Base-by-base conservation (phyloP, 2,797 vertebrate species). In the Chanos chanos region DNA sequence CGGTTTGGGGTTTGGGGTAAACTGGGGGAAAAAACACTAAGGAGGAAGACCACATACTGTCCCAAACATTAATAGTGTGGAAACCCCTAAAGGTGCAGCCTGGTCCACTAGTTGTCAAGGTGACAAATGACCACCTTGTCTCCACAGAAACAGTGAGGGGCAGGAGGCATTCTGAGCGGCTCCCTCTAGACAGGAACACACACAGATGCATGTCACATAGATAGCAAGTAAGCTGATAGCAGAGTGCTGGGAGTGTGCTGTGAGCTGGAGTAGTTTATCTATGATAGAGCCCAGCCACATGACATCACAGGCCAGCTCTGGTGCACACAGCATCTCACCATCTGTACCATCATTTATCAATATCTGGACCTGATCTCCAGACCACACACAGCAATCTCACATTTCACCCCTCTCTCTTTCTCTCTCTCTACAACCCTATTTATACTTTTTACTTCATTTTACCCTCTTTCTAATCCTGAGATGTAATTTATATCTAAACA, bases 91-190 rank as follows among this genome's bases (percentile, higher is more conserved):
- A 45, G 61, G 61, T 81, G 80, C 83, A 77, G 81, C 74, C 77
- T 82, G 76, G 85, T 82, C 75, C 44, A 66, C 75, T 72, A 74
- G 74, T 81, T 88, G 87, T 88, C 85, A 82, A 61, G 59, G 80
- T 89, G 87, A 90, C 82, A 89, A 88, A 90, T 89, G 84, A 86
- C 61, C 78, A 77, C 61, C 66, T n/a, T 70, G 74, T 65, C 76
- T 80, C 82, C 69, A 64, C 12, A 70, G 80, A 83, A 79, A 79
- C 71, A 47, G 76, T n/a, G 64, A 83, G 74, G 83, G 78, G 82
- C 78, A 76, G 72, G 76, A 81, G 76, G 83, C 43, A 68, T 57
- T 45, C 70, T 78, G 78, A 43, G 57, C 40, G 34, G 48, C 25
- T 61, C 48, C 41, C 44, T 53, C 25, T 5, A 52, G 66, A 70